Evolutionary conservation across 2,113 vertebrate genomes (phyloP), one percentile per base, ranked within the genome.

Genomic region (Lathamus discolor): DNA sequence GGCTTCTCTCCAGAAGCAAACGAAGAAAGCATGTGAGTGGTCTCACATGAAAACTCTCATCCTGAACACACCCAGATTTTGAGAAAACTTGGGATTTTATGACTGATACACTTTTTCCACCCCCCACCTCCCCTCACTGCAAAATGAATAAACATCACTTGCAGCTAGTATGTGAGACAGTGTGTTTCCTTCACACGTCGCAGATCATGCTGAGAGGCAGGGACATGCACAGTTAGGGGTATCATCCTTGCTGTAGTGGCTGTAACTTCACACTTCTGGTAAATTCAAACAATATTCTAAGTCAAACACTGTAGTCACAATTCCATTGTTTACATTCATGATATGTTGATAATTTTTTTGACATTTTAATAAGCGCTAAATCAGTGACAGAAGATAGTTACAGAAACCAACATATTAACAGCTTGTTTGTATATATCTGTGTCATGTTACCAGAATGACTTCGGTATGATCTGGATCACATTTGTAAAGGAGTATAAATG

Each of bases 81-180:
- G 77, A 87, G 81, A 95, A 91, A 94, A 57, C 67, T 82, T 92
- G 80, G 49, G 70, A 86, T 93, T 86, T 92, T 86, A 62, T 96
- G 92, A 97, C 69, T 95, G 95, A 93, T 86, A 37, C 28, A 11
- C 17, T 79, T 93, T 87, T 92, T 95, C 61, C 78, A 83, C 13
- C 15, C 61, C 62, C 63, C 39, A 11, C 39, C 67, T 76, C 25
- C 68, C 23, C 31, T 84, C 79, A 61, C 13, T 11, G 17, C 0
- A 0, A 77, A 90, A 88, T 61, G 52, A 92, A 78, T 25, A 94
- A 88, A 81, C 83, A 86, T 7, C 13, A 13, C 28, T 82, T 73
- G 63, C 25, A 69, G 52, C 68, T 86, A 35, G 33, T 92, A 6
- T 52, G 51, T 39, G 52, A 68, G 23, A 51, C 61, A 29, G 23